Percentiles rank a stretch among this genome's conserved stretches.
Conservation (phyloP, 2,113 vertebrate species). For the Montifringilla adamsi region DNA sequence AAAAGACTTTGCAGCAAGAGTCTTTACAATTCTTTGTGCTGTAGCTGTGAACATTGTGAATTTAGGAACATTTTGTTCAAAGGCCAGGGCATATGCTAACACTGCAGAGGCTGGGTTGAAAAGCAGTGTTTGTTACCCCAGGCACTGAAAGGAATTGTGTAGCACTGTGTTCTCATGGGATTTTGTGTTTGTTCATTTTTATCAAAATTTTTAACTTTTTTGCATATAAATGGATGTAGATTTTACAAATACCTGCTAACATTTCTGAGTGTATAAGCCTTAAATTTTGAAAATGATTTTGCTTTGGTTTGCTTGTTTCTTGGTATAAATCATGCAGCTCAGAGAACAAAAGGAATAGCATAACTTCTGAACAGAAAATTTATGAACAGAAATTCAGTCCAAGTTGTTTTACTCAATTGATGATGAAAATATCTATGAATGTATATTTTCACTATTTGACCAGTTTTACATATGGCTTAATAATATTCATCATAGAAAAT, state of each 20-base stretch:
- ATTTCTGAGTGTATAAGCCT: background rate
- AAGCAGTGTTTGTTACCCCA: background rate
- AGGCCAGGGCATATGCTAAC: background rate
- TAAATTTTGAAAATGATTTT: background rate
- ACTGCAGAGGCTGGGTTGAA: background rate
- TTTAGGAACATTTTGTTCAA: conserved; percentile 41
- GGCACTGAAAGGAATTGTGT: background rate
- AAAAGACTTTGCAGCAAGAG: conserved; percentile 35
- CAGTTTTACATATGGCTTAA: background rate
- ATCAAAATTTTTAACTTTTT: background rate
- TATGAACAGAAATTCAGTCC: background rate
- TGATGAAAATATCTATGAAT: conserved; percentile 9
- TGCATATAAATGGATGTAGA: background rate
- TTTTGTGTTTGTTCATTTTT: background rate
- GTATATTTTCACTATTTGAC: conserved; percentile 3
- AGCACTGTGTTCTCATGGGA: background rate
- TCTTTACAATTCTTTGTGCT: conserved; percentile 11
- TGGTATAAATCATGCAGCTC: background rate
- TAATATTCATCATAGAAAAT: background rate
- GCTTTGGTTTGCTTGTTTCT: background rate
- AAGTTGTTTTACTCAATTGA: background rate
- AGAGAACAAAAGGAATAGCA: background rate
- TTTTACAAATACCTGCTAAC: background rate
- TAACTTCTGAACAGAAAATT: background rate
- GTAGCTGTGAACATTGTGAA: conserved; percentile 16